These are phyloP conservation scores for Caenorhabditis sinica DNA, from an alignment of 2,888 invertebrate species.

Conservation along the genomic window DNA sequence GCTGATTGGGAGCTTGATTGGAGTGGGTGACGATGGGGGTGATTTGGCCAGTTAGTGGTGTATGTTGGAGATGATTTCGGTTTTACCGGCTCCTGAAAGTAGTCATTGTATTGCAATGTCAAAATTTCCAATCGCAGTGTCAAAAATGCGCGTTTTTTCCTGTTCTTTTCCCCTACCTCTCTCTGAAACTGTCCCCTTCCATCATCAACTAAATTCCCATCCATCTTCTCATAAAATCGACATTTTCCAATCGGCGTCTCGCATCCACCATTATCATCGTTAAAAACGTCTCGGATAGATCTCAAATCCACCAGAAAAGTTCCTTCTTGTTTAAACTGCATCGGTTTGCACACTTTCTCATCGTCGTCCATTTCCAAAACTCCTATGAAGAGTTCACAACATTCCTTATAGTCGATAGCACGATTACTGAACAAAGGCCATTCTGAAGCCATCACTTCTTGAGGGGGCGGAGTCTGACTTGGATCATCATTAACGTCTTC, in stretches of 20 bases:
- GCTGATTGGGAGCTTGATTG: slow-evolving; percentile 95
- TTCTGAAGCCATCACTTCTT: slow-evolving; percentile 5
- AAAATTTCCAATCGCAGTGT: too few relatives aligned
- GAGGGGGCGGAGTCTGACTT: slow-evolving; percentile 9
- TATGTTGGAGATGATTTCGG: slow-evolving; percentile 98
- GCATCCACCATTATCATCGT: slow-evolving; percentile 70
- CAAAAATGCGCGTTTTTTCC: background rate
- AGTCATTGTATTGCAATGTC: too few relatives aligned
- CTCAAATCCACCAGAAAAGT: slow-evolving; percentile 68
- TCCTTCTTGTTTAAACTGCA: slow-evolving; percentile 66
- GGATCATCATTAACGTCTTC: background rate
- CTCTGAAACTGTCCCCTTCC: slow-evolving; percentile 58
- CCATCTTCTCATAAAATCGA: slow-evolving; percentile 59
- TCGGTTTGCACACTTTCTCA: slow-evolving; percentile 68
- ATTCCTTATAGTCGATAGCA: slow-evolving; percentile 71
- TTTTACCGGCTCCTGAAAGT: slow-evolving; percentile 89
- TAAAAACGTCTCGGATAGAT: background rate
- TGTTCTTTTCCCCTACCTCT: too few relatives aligned
- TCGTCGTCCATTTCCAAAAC: slow-evolving; percentile 44
- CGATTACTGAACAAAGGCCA: slow-evolving; percentile 69
- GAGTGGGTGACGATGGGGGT: slow-evolving; percentile 99
- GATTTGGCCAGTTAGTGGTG: slow-evolving; percentile 99
- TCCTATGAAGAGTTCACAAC: slow-evolving; percentile 72
- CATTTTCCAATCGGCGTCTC: slow-evolving; percentile 67
- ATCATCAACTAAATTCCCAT: slow-evolving; percentile 40